Conservation (phyloP, 30 jellyfish, hydroid and myxozoan species). For the Rhopilema esculentum region DNA sequence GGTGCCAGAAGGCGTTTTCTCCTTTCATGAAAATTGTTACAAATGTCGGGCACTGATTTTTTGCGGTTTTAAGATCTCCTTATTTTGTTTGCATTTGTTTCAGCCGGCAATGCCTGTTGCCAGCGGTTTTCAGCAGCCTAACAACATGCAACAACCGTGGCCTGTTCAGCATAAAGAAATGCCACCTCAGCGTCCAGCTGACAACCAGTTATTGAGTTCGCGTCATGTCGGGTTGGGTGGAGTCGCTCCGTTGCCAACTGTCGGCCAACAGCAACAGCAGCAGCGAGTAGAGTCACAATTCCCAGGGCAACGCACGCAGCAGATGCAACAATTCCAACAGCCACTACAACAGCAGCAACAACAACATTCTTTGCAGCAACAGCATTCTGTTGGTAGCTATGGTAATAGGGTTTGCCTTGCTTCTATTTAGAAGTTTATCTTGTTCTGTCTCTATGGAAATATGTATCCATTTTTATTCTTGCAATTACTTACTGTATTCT, state of each 20-base stretch:
- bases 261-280: slow-evolving; percentile 9
- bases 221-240: neutral
- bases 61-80: too few relatives aligned
- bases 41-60: too few relatives aligned
- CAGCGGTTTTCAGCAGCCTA: neutral
- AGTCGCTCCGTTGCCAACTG: neutral
- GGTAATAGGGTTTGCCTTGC: neutral
- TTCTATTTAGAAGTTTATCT: neutral
- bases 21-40: too few relatives aligned
- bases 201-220: neutral
- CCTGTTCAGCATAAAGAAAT: neutral
- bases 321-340: slow-evolving; percentile 25
- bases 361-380: neutral
- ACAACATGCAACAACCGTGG: neutral
- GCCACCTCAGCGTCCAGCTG: neutral
- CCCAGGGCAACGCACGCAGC: slow-evolving; percentile 25
- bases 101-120: neutral
- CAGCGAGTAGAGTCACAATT: slow-evolving; percentile 6
- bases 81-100: neutral
- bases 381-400: neutral
- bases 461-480: too few relatives aligned
- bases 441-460: neutral
- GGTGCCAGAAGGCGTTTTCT: too few relatives aligned
- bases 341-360: slow-evolving; percentile 8
- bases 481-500: too few relatives aligned